Evolutionary conservation across 1,140 invertebrate species (phyloP).

Genomic region (Homalodisca vitripennis): DNA sequence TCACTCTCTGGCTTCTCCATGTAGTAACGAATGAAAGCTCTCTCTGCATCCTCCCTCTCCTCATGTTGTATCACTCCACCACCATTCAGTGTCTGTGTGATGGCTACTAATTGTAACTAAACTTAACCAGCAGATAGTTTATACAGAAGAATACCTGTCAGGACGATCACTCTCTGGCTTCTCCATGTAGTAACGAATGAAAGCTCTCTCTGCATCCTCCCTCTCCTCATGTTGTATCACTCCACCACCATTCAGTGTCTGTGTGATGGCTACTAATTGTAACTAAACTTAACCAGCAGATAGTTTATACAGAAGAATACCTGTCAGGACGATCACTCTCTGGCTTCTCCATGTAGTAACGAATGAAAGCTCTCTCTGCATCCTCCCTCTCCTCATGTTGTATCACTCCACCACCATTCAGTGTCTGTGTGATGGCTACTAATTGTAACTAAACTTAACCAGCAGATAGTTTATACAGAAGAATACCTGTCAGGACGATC

Average conservation of each 20-base stretch:
- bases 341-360: conserved; percentile 85
- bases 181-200: conserved; percentile 89
- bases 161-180: conserved; percentile 76
- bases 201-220: conserved; percentile 88
- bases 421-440: conserved; percentile 70
- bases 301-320: no score
- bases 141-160: no score
- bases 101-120: no score
- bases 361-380: conserved; percentile 88
- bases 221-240: conserved; percentile 78
- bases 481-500: conserved; percentile 73
- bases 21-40: conserved; percentile 89
- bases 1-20: conserved; percentile 83
- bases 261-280: no score
- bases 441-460: no score
- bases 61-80: conserved; percentile 79
- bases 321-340: conserved; percentile 74
- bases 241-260: conserved; percentile 87
- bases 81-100: conserved; percentile 86
- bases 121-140: no score
- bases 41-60: conserved; percentile 86
- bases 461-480: no score
- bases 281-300: no score
- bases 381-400: conserved; percentile 81
- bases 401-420: conserved; percentile 88